Conservation (phyloP, 2,888 invertebrate species). For the Caenorhabditis virilis region DNA sequence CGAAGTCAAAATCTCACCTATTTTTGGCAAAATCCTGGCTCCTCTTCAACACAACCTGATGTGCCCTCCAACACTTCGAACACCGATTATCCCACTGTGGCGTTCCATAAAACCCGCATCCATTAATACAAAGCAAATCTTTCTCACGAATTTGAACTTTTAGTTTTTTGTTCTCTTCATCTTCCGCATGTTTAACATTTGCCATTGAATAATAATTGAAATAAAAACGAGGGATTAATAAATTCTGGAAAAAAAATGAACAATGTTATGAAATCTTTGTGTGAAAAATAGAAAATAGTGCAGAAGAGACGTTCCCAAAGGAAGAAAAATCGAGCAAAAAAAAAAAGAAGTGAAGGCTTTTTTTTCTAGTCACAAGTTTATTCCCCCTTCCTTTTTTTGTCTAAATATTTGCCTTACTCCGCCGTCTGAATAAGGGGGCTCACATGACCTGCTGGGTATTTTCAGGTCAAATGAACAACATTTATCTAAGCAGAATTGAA, state of each 20-base stretch:
- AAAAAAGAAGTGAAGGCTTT: neutral
- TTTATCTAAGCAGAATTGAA: too few relatives aligned
- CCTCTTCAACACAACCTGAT: slow-evolving; percentile 68
- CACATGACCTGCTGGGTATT: too few relatives aligned
- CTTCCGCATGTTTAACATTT: slow-evolving; percentile 19
- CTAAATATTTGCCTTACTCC: neutral
- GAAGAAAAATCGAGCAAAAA: neutral
- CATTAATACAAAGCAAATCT: slow-evolving; percentile 70
- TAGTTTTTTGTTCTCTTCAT: slow-evolving; percentile 40
- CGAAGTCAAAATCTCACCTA: slow-evolving; percentile 16
- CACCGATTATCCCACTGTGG: slow-evolving; percentile 97
- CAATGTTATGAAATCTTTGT: too few relatives aligned
- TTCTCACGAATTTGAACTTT: slow-evolving; percentile 47
- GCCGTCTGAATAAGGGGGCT: neutral
- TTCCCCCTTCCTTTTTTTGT: too few relatives aligned
- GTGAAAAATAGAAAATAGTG: too few relatives aligned
- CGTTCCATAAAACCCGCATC: slow-evolving; percentile 96
- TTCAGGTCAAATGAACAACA: too few relatives aligned
- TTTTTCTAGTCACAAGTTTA: too few relatives aligned
- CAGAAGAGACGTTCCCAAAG: neutral
- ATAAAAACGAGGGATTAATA: neutral
- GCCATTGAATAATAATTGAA: neutral
- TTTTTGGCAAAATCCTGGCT: slow-evolving; percentile 66
- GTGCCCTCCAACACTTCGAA: slow-evolving; percentile 89
- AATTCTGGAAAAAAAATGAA: neutral